phyloP scores from a whole-genome alignment of 2,797 vertebrate species.

The Oophaga sylvatica region DNA sequence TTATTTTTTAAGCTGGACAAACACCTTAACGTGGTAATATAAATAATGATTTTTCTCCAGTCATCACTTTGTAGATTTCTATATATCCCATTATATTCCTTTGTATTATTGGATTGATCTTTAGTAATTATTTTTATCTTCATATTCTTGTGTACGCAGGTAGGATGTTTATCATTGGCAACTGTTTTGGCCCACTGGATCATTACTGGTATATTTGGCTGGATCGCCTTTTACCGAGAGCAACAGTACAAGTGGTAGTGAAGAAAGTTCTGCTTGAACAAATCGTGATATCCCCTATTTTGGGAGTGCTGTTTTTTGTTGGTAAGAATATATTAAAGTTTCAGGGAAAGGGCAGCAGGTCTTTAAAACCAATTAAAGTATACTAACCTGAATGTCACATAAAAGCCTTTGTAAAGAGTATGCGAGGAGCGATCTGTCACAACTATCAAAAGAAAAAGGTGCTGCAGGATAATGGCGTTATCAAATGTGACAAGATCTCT shows the following conservation, averaged over 20 bases:
- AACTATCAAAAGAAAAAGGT: too few relatives aligned
- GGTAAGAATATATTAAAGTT: conserved; percentile 72
- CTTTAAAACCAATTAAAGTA: too few relatives aligned
- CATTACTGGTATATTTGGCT: conserved; percentile 92
- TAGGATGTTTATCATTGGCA: conserved; percentile 85
- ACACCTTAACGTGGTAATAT: too few relatives aligned
- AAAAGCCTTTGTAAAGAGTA: too few relatives aligned
- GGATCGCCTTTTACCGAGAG: conserved; percentile 77
- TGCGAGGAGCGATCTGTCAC: too few relatives aligned
- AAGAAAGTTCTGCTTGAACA: conserved; percentile 91
- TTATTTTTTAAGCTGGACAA: too few relatives aligned
- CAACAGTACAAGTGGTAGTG: conserved; percentile 72
- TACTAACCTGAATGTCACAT: too few relatives aligned
- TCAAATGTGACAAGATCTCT: too few relatives aligned
- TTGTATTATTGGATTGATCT: neutral
- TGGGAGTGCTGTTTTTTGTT: conserved; percentile 88
- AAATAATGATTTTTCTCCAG: too few relatives aligned
- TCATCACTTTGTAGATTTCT: neutral
- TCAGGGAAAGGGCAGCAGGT: too few relatives aligned
- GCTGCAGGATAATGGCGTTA: too few relatives aligned
- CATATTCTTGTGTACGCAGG: conserved; percentile 68
- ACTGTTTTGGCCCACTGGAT: conserved; percentile 85
- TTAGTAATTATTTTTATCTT: neutral
- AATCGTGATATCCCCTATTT: conserved; percentile 79
- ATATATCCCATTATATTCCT: neutral